Conservation (phyloP, 2,888 invertebrate genomes). For the Drosophila maculinotata region DNA sequence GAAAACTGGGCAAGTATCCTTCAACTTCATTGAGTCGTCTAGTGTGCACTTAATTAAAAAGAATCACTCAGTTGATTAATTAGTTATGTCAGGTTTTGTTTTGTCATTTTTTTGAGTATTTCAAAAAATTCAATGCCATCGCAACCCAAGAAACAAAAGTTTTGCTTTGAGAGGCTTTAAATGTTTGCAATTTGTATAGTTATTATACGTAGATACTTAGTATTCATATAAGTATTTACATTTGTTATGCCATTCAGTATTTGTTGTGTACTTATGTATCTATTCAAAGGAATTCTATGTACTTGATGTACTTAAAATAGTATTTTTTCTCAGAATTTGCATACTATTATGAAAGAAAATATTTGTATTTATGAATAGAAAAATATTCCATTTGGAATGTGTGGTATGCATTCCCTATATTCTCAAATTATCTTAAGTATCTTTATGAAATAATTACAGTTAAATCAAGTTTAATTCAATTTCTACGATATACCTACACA, state of each 20-base stretch:
- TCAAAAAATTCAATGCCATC: neutral
- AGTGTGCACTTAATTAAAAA: conserved; percentile 16
- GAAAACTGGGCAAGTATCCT: conserved; percentile 1
- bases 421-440: too few species aligned
- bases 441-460: too few species aligned
- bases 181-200: neutral
- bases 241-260: too few species aligned
- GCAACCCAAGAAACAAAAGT: conserved; percentile 1
- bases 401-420: too few species aligned
- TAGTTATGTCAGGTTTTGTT: conserved; percentile 11
- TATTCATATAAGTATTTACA: neutral
- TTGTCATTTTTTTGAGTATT: neutral
- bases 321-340: too few species aligned
- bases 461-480: too few species aligned
- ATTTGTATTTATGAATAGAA: too few species aligned
- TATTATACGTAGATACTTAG: neutral
- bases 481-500: too few species aligned
- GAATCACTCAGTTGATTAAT: conserved; percentile 15
- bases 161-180: conserved; percentile 3
- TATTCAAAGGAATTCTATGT: neutral
- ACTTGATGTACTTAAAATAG: too few species aligned
- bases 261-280: neutral
- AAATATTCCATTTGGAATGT: too few species aligned
- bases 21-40: conserved; percentile 10
- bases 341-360: too few species aligned